Percentiles rank a stretch among this genome's conserved stretches.
phyloP scores from a whole-genome alignment of 2,888 invertebrate species.

The Hofmannophila pseudospretella region DNA sequence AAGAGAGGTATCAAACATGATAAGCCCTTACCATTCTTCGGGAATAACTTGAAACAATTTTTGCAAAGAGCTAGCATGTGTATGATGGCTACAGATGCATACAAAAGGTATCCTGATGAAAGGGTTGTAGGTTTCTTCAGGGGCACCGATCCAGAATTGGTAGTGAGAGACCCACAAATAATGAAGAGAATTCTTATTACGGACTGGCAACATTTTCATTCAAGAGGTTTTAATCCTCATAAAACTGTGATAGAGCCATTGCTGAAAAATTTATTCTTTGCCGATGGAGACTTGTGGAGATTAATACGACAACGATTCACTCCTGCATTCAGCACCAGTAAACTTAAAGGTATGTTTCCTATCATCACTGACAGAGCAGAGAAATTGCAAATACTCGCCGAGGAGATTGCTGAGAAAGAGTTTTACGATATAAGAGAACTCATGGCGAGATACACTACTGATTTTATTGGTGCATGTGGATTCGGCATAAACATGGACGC shows the following conservation, averaged over 20 bases:
- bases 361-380: constrained; percentile 58
- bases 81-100: constrained; percentile 49
- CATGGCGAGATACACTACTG: constrained; percentile 66
- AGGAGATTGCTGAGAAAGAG: constrained; percentile 38
- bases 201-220: constrained; percentile 53
- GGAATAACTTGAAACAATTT: constrained; percentile 49
- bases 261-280: constrained; percentile 57
- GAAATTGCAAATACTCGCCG: constrained; percentile 47
- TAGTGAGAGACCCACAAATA: constrained; percentile 59
- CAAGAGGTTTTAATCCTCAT: constrained; percentile 50
- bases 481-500: constrained; percentile 63
- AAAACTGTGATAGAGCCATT: constrained; percentile 55
- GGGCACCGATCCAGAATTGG: constrained; percentile 45
- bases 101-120: constrained; percentile 54
- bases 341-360: constrained; percentile 63
- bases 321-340: constrained; percentile 59
- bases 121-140: constrained; percentile 58
- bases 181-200: constrained; percentile 51
- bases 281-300: constrained; percentile 62
- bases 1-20: constrained; percentile 55
- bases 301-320: constrained; percentile 58
- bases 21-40: constrained; percentile 45
- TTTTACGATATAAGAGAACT: constrained; percentile 56
- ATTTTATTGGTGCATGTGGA: constrained; percentile 63
- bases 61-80: constrained; percentile 47